Conservation (phyloP, 2,888 invertebrate genomes). For the Deilephila porcellus region DNA sequence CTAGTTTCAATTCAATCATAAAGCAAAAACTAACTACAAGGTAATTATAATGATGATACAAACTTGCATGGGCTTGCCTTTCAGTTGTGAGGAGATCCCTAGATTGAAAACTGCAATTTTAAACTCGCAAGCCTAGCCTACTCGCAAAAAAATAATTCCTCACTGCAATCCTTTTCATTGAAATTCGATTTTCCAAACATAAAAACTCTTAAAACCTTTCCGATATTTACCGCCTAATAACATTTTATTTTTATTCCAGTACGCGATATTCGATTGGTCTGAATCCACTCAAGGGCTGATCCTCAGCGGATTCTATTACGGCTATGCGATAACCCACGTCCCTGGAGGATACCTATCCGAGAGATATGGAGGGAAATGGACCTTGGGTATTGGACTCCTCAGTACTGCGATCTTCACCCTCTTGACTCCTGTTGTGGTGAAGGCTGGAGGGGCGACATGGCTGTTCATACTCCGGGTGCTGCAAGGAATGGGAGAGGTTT, state of each 20-base stretch:
- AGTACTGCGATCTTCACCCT: constrained; percentile 93
- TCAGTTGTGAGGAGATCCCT: no score
- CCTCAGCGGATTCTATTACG: constrained; percentile 93
- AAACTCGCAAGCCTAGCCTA: no score
- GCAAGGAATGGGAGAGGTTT: constrained; percentile 92
- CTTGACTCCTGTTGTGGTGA: constrained; percentile 90
- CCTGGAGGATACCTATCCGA: constrained; percentile 94
- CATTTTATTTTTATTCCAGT: constrained; percentile 56
- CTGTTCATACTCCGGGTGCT: constrained; percentile 86
- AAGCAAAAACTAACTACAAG: no score
- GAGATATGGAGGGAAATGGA: constrained; percentile 93
- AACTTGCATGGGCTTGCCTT: no score
- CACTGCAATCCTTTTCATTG: no score
- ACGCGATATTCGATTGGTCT: constrained; percentile 88
- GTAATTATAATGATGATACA: no score
- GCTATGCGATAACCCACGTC: constrained; percentile 93
- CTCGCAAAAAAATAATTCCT: no score
- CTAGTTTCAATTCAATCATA: no score
- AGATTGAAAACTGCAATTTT: no score
- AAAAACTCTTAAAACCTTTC: neutral
- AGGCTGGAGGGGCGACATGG: constrained; percentile 82
- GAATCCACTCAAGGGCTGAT: constrained; percentile 90
- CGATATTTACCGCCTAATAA: constrained; percentile 4
- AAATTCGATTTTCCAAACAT: neutral
- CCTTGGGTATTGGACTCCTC: constrained; percentile 91